Evolutionary conservation across 2,888 invertebrate species (phyloP).

Genomic region (Deroplatys truncata): DNA sequence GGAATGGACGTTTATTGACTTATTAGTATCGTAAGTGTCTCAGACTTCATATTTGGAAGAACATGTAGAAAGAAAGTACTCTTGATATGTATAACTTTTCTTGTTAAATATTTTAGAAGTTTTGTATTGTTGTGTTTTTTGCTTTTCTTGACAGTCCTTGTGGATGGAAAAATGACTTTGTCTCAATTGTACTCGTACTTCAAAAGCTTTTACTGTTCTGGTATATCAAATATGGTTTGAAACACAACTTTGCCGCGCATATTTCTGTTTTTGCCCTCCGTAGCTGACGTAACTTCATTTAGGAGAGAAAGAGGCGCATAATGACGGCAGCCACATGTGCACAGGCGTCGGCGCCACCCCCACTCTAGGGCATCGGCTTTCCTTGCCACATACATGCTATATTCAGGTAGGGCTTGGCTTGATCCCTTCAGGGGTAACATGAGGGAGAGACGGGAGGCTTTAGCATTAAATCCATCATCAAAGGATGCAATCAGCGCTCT

Average conservation of each 20-base stretch:
- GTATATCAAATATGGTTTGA: too few relatives aligned
- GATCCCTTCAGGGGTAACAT: background rate
- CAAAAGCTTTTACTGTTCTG: too few relatives aligned
- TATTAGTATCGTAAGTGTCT: too few relatives aligned
- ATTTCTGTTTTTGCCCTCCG: background rate
- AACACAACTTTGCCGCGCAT: background rate
- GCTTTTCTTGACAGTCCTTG: too few relatives aligned
- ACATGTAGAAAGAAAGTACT: too few relatives aligned
- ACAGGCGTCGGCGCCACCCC: background rate
- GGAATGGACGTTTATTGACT: too few relatives aligned
- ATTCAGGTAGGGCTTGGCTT: background rate
- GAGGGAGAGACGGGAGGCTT: background rate
- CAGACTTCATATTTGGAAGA: too few relatives aligned
- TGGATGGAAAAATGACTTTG: too few relatives aligned
- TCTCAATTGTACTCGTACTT: too few relatives aligned
- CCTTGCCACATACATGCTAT: background rate
- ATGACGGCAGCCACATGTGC: background rate
- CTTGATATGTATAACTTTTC: too few relatives aligned
- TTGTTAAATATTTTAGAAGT: too few relatives aligned
- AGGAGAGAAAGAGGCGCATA: background rate
- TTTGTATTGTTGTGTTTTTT: too few relatives aligned
- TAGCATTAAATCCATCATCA: constrained; percentile 21
- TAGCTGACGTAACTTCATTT: background rate
- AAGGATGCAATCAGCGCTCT: constrained; percentile 20
- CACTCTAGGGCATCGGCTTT: background rate